Evolutionary conservation across 2,797 vertebrate species (phyloP), one percentile per base, ranked within the genome.

Genomic region (Bufotes viridis): DNA sequence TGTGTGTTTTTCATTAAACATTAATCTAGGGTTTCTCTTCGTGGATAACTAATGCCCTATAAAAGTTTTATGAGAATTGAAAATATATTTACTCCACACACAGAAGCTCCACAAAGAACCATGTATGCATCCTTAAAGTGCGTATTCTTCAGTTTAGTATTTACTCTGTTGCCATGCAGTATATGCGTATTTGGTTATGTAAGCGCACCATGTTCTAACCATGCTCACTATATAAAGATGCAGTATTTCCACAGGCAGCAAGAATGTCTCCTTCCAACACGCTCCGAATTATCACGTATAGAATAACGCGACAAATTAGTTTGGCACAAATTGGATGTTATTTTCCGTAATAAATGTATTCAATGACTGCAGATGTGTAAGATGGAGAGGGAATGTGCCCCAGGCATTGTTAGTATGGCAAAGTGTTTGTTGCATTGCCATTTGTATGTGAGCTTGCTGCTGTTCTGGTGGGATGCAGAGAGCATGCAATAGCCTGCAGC

Each of bases 1-100:
- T 85, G 78, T 88, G 85, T 81, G 67, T 34, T 74, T 53, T 65
- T 57, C 12, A 53, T 79, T 89, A 80, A 89, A 75, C 70, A 88
- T 88, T 85, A 89, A 89, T 53, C 83, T 42, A 81, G 53, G n/a
- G 17, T 84, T 20, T 53, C 67, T 79, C 53, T 80, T 60, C 55
- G 20, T 76, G 14, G 20, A 67, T 65, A 75, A 51, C 15, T 65
- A 78, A 65, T 67, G 57, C 42, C 67, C 11, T 17, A 57, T 60
- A 65, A 26, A 53, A 49, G 53, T n/a, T 42, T n/a, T 61, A 22
- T 57, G 12, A 74, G 70, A 8, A 65, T 12, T 15, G 65, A 51
- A 58, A 22, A 24, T 26, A 70, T 51, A 42, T 9, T 13, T 51
- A 69, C 8, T 51, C 11, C 34, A n/a, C 42, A 51, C 17, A 49